Evolutionary conservation across 2,888 invertebrate species (phyloP).

Genomic region (Drosophila prolongata): DNA sequence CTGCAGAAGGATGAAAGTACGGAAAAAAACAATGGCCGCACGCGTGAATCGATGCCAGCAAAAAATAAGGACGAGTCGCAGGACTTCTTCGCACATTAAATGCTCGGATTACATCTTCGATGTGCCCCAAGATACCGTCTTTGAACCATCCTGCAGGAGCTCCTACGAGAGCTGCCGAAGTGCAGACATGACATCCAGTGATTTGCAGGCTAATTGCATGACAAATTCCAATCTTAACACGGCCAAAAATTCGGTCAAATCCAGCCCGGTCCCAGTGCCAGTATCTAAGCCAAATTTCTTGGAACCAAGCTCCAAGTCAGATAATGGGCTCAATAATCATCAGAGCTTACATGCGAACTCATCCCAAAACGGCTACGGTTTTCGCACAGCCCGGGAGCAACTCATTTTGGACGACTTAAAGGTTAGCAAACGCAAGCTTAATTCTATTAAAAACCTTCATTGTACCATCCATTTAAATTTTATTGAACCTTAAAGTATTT

Average conservation of each 20-base stretch:
- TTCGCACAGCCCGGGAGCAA: constrained; percentile 81
- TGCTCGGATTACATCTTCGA: not conserved
- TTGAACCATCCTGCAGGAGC: constrained; percentile 49
- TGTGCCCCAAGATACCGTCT: not conserved
- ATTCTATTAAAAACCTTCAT: no score
- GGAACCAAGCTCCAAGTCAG: not conserved
- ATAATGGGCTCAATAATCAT: not conserved
- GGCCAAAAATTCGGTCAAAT: not conserved
- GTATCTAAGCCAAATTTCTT: not conserved
- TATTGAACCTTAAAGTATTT: no score
- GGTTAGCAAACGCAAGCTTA: not conserved
- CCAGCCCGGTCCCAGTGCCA: no score
- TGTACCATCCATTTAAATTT: no score
- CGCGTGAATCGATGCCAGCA: constrained; percentile 41
- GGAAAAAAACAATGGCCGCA: constrained; percentile 9
- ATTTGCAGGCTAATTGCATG: not conserved
- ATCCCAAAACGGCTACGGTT: constrained; percentile 32
- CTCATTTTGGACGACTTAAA: constrained; percentile 64
- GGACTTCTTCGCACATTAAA: not conserved
- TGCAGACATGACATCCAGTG: constrained; percentile 11
- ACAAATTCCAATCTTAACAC: not conserved
- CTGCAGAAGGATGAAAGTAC: constrained; percentile 2
- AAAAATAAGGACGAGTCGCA: constrained; percentile 18
- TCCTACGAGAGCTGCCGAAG: constrained; percentile 48
- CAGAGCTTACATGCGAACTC: not conserved